Evolutionary conservation across 2,113 vertebrate species (phyloP), one percentile per base, ranked within the genome.

Genomic region (Malurus alboscapulatus): DNA sequence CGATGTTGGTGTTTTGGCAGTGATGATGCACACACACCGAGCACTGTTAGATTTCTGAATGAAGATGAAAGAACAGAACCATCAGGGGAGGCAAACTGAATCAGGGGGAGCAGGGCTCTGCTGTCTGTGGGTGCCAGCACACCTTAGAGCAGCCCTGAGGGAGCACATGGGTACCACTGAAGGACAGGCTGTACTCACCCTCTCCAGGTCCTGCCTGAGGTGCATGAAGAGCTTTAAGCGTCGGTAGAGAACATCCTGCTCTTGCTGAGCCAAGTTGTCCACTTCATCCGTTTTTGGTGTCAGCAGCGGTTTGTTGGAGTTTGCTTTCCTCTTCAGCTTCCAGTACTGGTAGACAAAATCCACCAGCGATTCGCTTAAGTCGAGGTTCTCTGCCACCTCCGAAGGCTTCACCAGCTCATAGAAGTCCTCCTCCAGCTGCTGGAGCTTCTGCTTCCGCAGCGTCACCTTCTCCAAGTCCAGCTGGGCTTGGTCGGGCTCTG

Each of bases 281-380:
- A 99, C 99, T 95, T 99, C 98, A 9, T 99, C 99, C 0, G 98
- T 98, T 97, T 99, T 99, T 93, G 98, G 98, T 34, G 98, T 98
- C 96, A 99, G 97, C 91, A 99, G 98, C 0, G 99, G 99, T 61
- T 98, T 98, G 97, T 99, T 99, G 87, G 97, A 98, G 72, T 99
- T 99, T 55, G 98, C 97, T 98, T 99, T 99, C 95, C 99, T 98
- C 96, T 99, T 99, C 89, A 99, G 94, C 93, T 99, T 99, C 99
- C 99, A 99, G 98, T 99, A 99, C 96, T 99, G 99, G 95, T 99
- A 99, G 90, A 99, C 97, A 96, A 99, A 99, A 94, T 99, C 99
- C 68, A 99, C 98, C 90, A 99, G 95, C 0, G 95, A 96, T 54
- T 98, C 96, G 0, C 98, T 98, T 59, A 99, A 95, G 22, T 97